These are phyloP conservation scores for Axea sp. DNA, from an alignment of 2,888 invertebrate species.

Conservation along the genomic window DNA sequence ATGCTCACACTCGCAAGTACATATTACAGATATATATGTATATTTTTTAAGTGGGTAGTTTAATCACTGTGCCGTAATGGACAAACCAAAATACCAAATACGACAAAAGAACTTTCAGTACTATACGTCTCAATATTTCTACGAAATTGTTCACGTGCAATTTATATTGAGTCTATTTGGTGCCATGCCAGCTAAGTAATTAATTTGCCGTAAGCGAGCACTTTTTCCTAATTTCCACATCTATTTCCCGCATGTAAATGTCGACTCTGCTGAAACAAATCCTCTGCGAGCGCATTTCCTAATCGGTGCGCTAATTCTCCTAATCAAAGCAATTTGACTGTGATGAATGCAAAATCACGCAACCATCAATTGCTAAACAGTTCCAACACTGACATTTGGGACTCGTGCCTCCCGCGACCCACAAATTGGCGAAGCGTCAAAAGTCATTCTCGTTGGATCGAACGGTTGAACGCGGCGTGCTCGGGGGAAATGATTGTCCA, in stretches of 20 bases:
- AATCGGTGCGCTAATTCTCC: slow-evolving; percentile 34
- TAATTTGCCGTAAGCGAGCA: slow-evolving; percentile 41
- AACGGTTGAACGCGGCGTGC: slow-evolving; percentile 31
- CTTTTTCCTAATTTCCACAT: slow-evolving; percentile 44
- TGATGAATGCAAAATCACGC: slow-evolving; percentile 33
- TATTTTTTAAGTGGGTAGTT: too few species aligned
- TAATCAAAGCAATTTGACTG: slow-evolving; percentile 39
- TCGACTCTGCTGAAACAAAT: slow-evolving; percentile 17
- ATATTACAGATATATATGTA: too few species aligned
- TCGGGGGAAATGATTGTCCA: slow-evolving; percentile 48
- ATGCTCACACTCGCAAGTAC: too few species aligned
- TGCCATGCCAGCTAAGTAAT: slow-evolving; percentile 49
- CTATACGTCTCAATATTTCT: too few species aligned
- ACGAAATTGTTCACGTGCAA: slow-evolving; percentile 1
- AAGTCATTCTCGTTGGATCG: slow-evolving; percentile 44
- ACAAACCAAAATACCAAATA: too few species aligned
- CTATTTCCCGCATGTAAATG: slow-evolving; percentile 30
- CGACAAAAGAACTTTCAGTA: too few species aligned
- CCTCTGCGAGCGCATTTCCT: slow-evolving; percentile 18
- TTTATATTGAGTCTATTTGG: slow-evolving; percentile 44
- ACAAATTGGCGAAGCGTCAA: slow-evolving; percentile 52
- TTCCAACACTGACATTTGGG: slow-evolving; percentile 25
- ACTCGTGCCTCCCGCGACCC: slow-evolving; percentile 25
- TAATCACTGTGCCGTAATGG: too few species aligned
- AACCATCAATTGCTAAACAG: slow-evolving; percentile 43